phyloP scores from a whole-genome alignment of 2,888 invertebrate species.

The Xestoiulus laeticollis region DNA sequence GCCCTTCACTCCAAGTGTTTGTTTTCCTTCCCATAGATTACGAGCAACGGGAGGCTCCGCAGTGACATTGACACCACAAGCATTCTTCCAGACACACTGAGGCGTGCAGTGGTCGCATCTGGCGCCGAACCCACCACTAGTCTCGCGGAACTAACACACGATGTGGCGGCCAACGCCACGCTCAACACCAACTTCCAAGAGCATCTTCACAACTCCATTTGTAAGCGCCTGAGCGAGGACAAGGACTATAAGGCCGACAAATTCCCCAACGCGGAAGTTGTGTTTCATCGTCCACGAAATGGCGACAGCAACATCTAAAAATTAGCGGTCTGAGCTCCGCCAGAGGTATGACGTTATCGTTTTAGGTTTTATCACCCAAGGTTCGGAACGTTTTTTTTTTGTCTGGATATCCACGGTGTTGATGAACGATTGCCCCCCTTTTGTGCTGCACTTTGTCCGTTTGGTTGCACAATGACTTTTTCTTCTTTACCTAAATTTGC shows the following conservation, averaged over 20 bases:
- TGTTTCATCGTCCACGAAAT: slow-evolving; percentile 2
- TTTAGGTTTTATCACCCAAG: not conserved
- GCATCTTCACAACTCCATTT: slow-evolving; percentile 67
- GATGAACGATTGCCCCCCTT: not conserved
- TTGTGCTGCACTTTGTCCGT: not conserved
- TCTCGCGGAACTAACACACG: slow-evolving; percentile 67
- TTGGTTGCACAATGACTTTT: not conserved
- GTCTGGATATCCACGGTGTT: not conserved
- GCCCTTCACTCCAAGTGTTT: not conserved
- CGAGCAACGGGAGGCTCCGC: slow-evolving; percentile 1
- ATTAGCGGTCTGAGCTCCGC: too few relatives aligned
- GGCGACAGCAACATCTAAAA: slow-evolving; percentile 11
- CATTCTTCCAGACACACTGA: slow-evolving; percentile 60
- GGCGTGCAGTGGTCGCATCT: slow-evolving; percentile 67
- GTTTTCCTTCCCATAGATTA: slow-evolving; percentile 12
- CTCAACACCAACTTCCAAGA: slow-evolving; percentile 69
- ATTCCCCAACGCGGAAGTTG: slow-evolving; percentile 62
- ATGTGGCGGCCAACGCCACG: slow-evolving; percentile 67
- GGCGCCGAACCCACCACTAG: slow-evolving; percentile 67
- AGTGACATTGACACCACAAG: slow-evolving; percentile 57
- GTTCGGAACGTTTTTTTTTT: not conserved
- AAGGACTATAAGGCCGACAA: slow-evolving; percentile 62
- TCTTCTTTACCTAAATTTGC: not conserved
- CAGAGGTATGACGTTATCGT: not conserved
- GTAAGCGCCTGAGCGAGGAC: slow-evolving; percentile 67